phyloP scores from a whole-genome alignment of 2,113 vertebrate species.

The Oenanthe melanoleuca region DNA sequence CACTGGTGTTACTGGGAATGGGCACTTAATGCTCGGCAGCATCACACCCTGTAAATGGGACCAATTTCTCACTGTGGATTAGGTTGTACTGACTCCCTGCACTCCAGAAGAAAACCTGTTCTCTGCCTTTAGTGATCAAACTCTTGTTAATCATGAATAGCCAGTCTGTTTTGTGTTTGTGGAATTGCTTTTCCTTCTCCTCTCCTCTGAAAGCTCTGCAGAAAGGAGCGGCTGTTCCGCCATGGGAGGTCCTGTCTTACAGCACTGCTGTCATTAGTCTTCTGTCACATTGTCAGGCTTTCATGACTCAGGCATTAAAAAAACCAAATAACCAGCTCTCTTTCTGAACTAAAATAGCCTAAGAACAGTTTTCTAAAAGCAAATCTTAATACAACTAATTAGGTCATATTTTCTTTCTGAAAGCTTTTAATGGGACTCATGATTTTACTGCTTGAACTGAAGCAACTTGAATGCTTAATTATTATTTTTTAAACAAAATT shows the following conservation, averaged over 20 bases:
- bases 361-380: neutral
- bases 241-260: neutral
- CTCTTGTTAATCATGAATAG: neutral
- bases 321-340: neutral
- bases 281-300: neutral
- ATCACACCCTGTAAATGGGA: neutral
- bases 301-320: constrained; percentile 25
- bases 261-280: neutral
- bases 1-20: neutral
- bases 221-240: neutral
- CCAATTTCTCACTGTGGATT: neutral
- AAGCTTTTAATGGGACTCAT: neutral
- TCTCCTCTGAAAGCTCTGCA: neutral
- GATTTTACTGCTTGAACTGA: neutral
- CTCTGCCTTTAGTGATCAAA: neutral
- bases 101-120: neutral
- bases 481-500: constrained; percentile 7
- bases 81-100: neutral
- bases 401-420: constrained; percentile 10
- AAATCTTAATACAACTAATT: constrained; percentile 32
- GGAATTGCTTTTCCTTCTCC: constrained; percentile 1
- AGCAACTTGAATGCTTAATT: neutral
- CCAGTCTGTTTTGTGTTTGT: neutral
- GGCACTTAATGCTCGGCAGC: neutral
- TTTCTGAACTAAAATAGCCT: neutral